Conservation (phyloP, 2,888 invertebrate species). For the Aleiodes alternator region DNA sequence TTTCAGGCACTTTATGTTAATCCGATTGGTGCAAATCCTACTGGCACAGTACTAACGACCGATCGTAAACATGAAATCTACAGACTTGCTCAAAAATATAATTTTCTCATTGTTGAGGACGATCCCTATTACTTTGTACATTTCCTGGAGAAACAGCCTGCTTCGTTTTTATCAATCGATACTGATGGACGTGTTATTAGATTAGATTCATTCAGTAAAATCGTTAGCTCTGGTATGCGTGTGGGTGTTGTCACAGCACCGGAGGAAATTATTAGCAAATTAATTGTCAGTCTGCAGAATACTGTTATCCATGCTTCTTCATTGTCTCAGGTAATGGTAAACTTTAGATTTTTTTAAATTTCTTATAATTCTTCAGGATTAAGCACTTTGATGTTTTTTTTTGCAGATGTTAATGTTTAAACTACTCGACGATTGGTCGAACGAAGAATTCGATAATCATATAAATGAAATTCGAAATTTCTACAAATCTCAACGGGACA, state of each 20-base stretch:
- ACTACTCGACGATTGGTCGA: slow-evolving; percentile 78
- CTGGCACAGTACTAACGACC: slow-evolving; percentile 81
- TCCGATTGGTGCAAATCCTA: slow-evolving; percentile 87
- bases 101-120: slow-evolving; percentile 87
- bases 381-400: slow-evolving; percentile 9
- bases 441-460: slow-evolving; percentile 79
- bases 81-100: slow-evolving; percentile 83
- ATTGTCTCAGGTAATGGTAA: slow-evolving; percentile 79
- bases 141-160: slow-evolving; percentile 79
- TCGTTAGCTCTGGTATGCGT: slow-evolving; percentile 83
- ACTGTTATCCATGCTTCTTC: slow-evolving; percentile 80
- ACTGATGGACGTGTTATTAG: slow-evolving; percentile 85
- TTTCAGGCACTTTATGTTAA: slow-evolving; percentile 82
- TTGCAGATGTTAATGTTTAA: slow-evolving; percentile 78
- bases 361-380: not conserved
- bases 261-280: slow-evolving; percentile 77
- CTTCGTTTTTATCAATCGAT: slow-evolving; percentile 85
- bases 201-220: slow-evolving; percentile 87
- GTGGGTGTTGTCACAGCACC: slow-evolving; percentile 86
- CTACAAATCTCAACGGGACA: slow-evolving; percentile 80
- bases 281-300: slow-evolving; percentile 83
- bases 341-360: not conserved
- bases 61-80: slow-evolving; percentile 82
- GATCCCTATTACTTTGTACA: slow-evolving; percentile 88
- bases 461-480: slow-evolving; percentile 78